Percentiles rank a stretch among this genome's conserved stretches.
These are phyloP conservation scores for Pectinophora gossypiella DNA, from an alignment of 1,140 invertebrate species.

Conservation along the genomic window DNA sequence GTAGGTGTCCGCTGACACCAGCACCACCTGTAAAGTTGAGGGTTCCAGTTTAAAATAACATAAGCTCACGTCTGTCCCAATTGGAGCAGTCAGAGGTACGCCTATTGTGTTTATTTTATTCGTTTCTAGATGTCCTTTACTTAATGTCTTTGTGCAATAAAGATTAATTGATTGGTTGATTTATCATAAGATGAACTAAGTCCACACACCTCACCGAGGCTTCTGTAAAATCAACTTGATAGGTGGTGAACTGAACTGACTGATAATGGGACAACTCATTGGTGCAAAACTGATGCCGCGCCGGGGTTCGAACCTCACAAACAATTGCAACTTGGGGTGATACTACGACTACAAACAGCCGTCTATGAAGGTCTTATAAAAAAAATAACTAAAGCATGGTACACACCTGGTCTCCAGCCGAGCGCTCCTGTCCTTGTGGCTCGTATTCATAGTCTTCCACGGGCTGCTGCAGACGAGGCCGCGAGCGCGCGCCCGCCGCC, in stretches of 20 bases:
- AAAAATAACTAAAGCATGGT: background rate
- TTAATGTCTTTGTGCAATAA: no score
- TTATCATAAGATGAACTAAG: no score
- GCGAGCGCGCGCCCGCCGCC: slow-evolving; percentile 37
- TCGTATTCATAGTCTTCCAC: slow-evolving; percentile 55
- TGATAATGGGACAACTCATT: background rate
- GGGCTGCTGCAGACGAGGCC: slow-evolving; percentile 42
- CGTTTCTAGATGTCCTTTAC: background rate
- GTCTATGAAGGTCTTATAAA: no score
- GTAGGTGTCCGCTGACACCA: slow-evolving; percentile 56
- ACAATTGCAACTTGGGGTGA: background rate
- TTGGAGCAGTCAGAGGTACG: no score
- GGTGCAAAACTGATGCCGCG: background rate
- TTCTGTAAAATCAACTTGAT: background rate
- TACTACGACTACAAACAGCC: background rate
- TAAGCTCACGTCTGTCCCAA: background rate
- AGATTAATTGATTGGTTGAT: no score
- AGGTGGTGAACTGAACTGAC: background rate
- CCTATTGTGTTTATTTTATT: no score
- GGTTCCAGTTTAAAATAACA: background rate
- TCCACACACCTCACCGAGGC: no score
- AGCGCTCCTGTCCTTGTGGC: slow-evolving; percentile 46
- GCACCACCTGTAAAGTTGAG: slow-evolving; percentile 48
- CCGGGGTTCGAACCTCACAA: background rate
- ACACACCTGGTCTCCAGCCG: slow-evolving; percentile 23